Percentiles rank a stretch among this genome's conserved stretches.
These are phyloP conservation scores for Camponotus floridanus DNA, from an alignment of 1,140 invertebrate species.

Conservation along the genomic window DNA sequence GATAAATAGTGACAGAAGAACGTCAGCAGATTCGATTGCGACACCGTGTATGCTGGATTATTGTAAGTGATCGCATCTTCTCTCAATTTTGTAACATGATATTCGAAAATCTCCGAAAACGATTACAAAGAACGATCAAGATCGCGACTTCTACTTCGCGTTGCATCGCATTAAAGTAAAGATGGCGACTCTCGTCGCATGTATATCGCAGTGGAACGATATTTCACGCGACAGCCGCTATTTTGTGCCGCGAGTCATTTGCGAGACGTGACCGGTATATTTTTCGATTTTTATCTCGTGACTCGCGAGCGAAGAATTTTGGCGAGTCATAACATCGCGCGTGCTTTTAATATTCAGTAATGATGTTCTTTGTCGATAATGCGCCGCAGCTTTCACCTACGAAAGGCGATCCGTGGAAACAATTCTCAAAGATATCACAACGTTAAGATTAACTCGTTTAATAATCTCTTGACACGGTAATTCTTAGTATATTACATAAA, in stretches of 20 bases:
- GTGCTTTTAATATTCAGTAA: neutral
- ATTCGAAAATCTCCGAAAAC: neutral
- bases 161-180: neutral
- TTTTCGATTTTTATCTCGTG: neutral
- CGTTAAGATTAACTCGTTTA: neutral
- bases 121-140: neutral
- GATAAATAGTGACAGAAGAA: too few relatives aligned
- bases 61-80: neutral
- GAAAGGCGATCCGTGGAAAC: neutral
- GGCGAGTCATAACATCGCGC: neutral
- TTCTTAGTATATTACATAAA: neutral
- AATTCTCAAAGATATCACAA: neutral
- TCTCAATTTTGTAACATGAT: neutral
- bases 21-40: neutral
- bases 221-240: neutral
- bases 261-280: too few relatives aligned
- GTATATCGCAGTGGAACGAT: neutral
- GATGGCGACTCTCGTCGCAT: neutral
- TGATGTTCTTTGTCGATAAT: neutral
- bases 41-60: neutral
- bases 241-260: too few relatives aligned
- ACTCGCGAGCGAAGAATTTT: neutral
- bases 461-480: neutral
- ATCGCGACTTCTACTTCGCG: neutral
- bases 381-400: neutral